Evolutionary conservation across 2,113 vertebrate genomes (phyloP), one percentile per base, ranked within the genome.

Genomic region (Cephalophus harveyi): DNA sequence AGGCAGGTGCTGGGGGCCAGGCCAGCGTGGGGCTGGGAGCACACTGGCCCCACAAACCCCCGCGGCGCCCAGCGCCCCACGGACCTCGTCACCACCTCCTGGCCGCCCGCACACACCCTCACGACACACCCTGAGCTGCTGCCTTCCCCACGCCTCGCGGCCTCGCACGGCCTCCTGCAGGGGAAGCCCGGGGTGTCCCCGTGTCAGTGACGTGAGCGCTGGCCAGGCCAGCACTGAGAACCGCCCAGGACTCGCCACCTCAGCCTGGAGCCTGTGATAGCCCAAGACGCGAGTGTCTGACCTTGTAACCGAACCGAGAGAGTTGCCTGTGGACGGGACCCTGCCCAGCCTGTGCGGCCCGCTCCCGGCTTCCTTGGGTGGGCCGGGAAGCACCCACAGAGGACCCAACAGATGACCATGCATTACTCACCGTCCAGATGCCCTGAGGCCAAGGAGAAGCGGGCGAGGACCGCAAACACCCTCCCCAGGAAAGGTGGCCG

Each of bases 361-460:
- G 6, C 55, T 16, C 78, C 13, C 40, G 7, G 40, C 76, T 89
- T 21, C 28, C 46, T 25, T 2, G 28, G 78, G 57, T 50, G 30
- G 13, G 85, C 54, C 13, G 0, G 4, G 67, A 17, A 88, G 25
- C 43, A 50, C 46, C 21, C 7, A 3, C 5, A 5, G 33, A 76
- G 28, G 74, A 40, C 6, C 25, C 13, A 14, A 5, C 7, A 19
- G 76, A 28, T 8, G n/a, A 78, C 0, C 23, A 13, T 89, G 21
- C 28, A 17, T 25, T 13, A 50, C 15, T 25, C 76, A 46, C 12
- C 0, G 0, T 54, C n/a, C 50, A 43, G 27, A 21, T 2, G 7
- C 59, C n/a, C 87, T 33, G n/a, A 85, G 79, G 25, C 43, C 92
- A 52, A 71, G 55, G 48, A 62, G 50, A 67, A 84, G 40, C 54